Evolutionary conservation across 1,140 invertebrate species (phyloP), one percentile per base, ranked within the genome.

Genomic region (Rhynchophorus ferrugineus): DNA sequence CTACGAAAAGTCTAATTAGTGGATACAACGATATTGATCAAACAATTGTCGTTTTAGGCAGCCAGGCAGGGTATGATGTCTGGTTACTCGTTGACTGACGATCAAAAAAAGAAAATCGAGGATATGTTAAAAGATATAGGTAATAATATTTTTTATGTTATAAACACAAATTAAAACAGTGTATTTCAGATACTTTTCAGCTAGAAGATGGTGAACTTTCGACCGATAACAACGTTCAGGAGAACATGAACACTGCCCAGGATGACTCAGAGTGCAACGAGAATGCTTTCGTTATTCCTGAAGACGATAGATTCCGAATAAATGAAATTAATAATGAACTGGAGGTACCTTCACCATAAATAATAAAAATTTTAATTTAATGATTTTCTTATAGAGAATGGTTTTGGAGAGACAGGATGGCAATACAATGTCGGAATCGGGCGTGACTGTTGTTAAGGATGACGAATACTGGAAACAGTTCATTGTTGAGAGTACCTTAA

Each of bases 91-190:
- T 50, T 65, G n/a, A 62, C 63, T 1, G 63, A 65, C 24, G 61
- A 65, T 36, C 58, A 63, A 47, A 63, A 65, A 42, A 22, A 44
- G 14, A 56, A 57, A 36, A 53, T 65, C 45, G 50, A 57, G 17
- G 11, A 45, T 11, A 42, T 65, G 14, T 33, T 65, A 17, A 20
- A 39, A 8, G 57, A 63, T 49, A 54, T 55, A 43, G 57, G 57
- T 57, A 48, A 29, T 35, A n/a, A n/a, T n/a, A n/a, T n/a, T n/a
- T n/a, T n/a, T n/a, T n/a, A n/a, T n/a, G n/a, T n/a, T n/a, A n/a
- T 20, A 29, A 57, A 45, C 20, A 21, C 8, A 21, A 29, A 22
- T 35, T 33, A 35, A 35, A 16, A 47, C n/a, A 9, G 17, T 47
- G 3, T 8, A 21, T 48, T 43, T 11, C 33, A 54, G 41, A 54